Evolutionary conservation across 2,888 invertebrate species (phyloP), one percentile per base, ranked within the genome.

Genomic region (Drosophila birchii): DNA sequence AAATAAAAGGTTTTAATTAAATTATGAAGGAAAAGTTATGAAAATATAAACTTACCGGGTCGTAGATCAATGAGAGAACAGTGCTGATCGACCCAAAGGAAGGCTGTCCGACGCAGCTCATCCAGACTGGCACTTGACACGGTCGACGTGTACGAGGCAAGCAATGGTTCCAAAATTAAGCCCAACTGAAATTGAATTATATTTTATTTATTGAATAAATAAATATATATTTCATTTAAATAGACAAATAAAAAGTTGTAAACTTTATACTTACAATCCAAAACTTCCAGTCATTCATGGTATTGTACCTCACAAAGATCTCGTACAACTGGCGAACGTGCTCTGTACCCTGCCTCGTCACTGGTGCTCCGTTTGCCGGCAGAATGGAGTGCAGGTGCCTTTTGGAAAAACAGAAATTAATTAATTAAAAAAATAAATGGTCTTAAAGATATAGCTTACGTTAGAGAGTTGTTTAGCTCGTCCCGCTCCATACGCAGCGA

Each of bases 31-130:
- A 8, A 8, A 26, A 1, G 2, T 0, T 3, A 51, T 12, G 11
- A 1, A 1, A n/a, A 5, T n/a, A 2, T 7, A 0, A 3, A 32
- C 56, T 62, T 94, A 98, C 98, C 97, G 91, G 98, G 98, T 89
- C 99, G 94, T 93, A 99, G 96, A 94, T 97, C 96, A 81, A 97
- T 96, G 78, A 99, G 95, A 47, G 98, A 98, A 93, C 98, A 99
- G 93, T 98, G 98, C 92, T 98, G 98, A 93, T 99, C 98, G 64
- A 98, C 96, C 99, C 99, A 99, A 73, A 97, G 94, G 90, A 97
- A 94, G 71, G 98, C 97, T 78, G 98, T 97, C 81, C 97, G 95
- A 92, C 97, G 97, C 76, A 99, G 94, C 93, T 99, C 98, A 79
- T 97, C 96, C 74, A 97, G 94, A 93, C 96, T 98, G 77, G 97